Conservation (phyloP, 2,888 invertebrate species). For the Drosophila koepferae region DNA sequence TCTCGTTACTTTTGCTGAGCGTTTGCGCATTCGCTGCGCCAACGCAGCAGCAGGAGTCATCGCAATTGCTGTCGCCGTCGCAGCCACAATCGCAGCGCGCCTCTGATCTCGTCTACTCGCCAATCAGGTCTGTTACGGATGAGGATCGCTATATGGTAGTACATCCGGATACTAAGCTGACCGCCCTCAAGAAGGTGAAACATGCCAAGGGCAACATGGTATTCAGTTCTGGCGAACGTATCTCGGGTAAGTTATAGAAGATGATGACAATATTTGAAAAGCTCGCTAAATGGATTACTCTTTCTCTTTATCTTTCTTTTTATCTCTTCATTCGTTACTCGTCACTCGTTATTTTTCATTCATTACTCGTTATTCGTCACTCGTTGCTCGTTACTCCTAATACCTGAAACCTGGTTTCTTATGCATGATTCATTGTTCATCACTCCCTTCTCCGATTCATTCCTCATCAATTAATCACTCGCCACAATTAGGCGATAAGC, state of each 20-base stretch:
- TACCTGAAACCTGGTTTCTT: background rate
- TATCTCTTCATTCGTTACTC: background rate
- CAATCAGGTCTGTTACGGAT: slow-evolving; percentile 73
- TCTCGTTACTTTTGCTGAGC: slow-evolving; percentile 37
- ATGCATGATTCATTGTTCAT: background rate
- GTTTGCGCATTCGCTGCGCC: slow-evolving; percentile 38
- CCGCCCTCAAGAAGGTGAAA: slow-evolving; percentile 68
- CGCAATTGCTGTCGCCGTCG: background rate
- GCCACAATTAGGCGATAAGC: slow-evolving; percentile 73
- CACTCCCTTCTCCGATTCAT: background rate
- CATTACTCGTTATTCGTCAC: background rate
- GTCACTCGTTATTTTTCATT: background rate
- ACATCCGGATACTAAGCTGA: slow-evolving; percentile 60
- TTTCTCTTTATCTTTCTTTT: background rate
- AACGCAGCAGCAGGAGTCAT: slow-evolving; percentile 1
- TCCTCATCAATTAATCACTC: background rate
- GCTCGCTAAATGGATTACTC: slow-evolving; percentile 5
- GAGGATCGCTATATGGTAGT: slow-evolving; percentile 61
- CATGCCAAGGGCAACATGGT: slow-evolving; percentile 82
- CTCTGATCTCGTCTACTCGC: slow-evolving; percentile 70
- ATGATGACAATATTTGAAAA: background rate
- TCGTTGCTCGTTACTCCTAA: background rate
- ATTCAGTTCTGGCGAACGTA: slow-evolving; percentile 77
- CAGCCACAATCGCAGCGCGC: slow-evolving; percentile 37
- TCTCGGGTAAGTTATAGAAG: slow-evolving; percentile 66